phyloP scores from a whole-genome alignment of 2,797 vertebrate species.

The Lutjanus argentimaculatus region DNA sequence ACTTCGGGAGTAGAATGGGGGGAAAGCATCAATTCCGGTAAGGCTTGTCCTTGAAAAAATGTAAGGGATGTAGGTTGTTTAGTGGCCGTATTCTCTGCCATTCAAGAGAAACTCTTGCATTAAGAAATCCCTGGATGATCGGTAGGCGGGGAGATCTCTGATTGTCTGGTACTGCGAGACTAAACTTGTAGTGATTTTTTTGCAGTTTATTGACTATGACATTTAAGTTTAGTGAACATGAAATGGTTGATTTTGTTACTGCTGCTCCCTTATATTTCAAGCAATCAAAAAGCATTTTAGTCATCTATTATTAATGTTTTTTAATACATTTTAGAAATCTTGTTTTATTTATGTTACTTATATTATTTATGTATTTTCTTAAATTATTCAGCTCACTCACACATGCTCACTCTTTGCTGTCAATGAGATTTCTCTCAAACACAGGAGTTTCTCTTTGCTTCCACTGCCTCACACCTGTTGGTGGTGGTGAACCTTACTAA shows the following conservation, averaged over 20 bases:
- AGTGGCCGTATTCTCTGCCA: too few species aligned
- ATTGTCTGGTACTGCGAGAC: too few species aligned
- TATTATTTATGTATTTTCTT: slow-evolving; percentile 24
- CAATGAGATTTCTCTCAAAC: neutral
- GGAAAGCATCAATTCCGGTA: too few species aligned
- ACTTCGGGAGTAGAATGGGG: too few species aligned
- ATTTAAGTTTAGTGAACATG: neutral
- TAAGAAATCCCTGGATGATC: too few species aligned
- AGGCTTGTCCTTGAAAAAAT: too few species aligned
- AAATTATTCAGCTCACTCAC: slow-evolving; percentile 29
- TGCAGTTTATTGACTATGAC: neutral
- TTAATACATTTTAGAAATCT: neutral
- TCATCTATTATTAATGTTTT: slow-evolving; percentile 6
- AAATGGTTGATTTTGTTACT: neutral
- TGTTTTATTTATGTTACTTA: slow-evolving; percentile 28
- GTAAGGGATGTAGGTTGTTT: too few species aligned
- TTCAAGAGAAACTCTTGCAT: too few species aligned
- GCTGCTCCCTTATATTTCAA: neutral
- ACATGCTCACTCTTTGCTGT: neutral
- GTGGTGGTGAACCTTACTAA: neutral
- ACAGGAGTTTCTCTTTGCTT: neutral
- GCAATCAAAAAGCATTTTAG: neutral
- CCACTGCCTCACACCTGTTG: neutral
- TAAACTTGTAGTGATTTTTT: too few species aligned
- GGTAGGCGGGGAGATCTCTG: too few species aligned